Conservation (phyloP, 2,797 vertebrate species). For the Astyanax mexicanus region DNA sequence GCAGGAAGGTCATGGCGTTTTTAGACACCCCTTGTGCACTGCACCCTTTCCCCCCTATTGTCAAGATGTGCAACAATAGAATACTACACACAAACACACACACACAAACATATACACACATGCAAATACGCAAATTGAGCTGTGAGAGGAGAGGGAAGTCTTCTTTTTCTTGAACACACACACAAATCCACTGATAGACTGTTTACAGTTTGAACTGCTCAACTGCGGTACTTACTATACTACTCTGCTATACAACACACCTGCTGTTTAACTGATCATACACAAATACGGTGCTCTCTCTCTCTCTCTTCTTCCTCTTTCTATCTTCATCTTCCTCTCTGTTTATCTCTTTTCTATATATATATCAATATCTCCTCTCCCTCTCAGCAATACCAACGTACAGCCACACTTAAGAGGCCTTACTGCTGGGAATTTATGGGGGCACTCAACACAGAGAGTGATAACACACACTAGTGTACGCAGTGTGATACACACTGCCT, state of each 20-base stretch:
- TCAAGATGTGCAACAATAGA: slow-evolving; percentile 21
- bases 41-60: background rate
- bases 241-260: slow-evolving; percentile 42
- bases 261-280: slow-evolving; percentile 41
- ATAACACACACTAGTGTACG: slow-evolving; percentile 13
- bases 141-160: slow-evolving; percentile 45
- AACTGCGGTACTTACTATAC: slow-evolving; percentile 56
- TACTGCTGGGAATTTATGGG: slow-evolving; percentile 33
- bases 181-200: slow-evolving; percentile 51
- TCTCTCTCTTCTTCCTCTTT: slow-evolving; percentile 19
- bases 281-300: slow-evolving; percentile 52
- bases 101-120: slow-evolving; percentile 57
- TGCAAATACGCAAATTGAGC: slow-evolving; percentile 38
- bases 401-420: slow-evolving; percentile 51
- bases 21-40: slow-evolving; percentile 1
- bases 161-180: slow-evolving; percentile 48
- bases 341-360: background rate
- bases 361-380: background rate
- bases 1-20: slow-evolving; percentile 25
- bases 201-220: slow-evolving; percentile 54
- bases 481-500: slow-evolving; percentile 3
- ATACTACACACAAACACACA: slow-evolving; percentile 51
- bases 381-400: slow-evolving; percentile 56
- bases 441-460: slow-evolving; percentile 37
- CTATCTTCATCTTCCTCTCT: slow-evolving; percentile 1